These are phyloP conservation scores for Chrysolina haemoptera DNA, from an alignment of 2,888 invertebrate species.

Conservation along the genomic window DNA sequence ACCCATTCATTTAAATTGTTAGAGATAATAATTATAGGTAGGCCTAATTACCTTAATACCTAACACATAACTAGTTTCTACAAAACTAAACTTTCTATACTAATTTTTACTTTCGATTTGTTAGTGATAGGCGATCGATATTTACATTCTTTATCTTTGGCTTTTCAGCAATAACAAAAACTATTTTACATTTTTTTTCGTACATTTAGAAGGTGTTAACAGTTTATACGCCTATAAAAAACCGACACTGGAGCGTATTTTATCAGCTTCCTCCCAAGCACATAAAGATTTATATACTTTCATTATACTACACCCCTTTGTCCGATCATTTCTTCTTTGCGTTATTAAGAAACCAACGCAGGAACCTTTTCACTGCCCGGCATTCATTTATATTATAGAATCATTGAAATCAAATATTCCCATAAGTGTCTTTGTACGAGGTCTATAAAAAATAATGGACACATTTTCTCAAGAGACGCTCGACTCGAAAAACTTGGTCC, in stretches of 20 bases:
- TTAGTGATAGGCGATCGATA: too few species aligned
- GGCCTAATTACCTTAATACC: too few species aligned
- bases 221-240: neutral
- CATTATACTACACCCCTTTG: constrained; percentile 15
- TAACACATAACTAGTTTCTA: too few species aligned
- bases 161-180: too few species aligned
- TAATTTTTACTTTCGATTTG: too few species aligned
- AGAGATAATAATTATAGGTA: too few species aligned
- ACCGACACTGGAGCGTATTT: neutral
- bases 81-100: too few species aligned
- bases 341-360: constrained; percentile 20
- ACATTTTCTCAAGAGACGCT: constrained; percentile 48
- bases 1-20: too few species aligned
- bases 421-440: constrained; percentile 23
- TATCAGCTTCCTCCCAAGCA: neutral
- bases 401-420: constrained; percentile 21
- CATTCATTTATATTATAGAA: constrained; percentile 8
- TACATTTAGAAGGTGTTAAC: neutral
- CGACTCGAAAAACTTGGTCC: constrained; percentile 33
- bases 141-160: too few species aligned
- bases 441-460: constrained; percentile 43
- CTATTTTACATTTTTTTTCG: too few species aligned
- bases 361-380: constrained; percentile 21
- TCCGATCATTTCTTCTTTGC: constrained; percentile 7
- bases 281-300: constrained; percentile 27